A percentile compares a stretch with the other conserved stretches of the same genome.
phyloP scores from a whole-genome alignment of 2,888 invertebrate genomes.

The Cacoxenus indagator region DNA sequence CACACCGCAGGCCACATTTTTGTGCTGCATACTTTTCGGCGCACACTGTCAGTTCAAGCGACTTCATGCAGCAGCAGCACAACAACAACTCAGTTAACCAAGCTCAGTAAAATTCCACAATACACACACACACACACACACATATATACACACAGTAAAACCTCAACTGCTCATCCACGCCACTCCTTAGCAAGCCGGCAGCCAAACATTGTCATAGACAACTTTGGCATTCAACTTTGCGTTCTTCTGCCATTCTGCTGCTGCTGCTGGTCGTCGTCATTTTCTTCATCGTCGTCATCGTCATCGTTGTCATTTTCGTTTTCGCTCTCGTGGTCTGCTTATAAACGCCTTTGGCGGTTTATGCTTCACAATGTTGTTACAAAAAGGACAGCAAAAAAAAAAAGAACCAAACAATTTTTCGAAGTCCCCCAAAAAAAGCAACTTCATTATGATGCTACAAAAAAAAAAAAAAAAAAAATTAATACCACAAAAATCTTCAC shows the following conservation, averaged over 20 bases:
- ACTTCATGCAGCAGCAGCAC: not conserved
- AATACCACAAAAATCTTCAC: too few relatives aligned
- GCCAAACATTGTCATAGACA: not conserved
- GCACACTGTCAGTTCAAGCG: not conserved
- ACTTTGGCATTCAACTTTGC: not conserved
- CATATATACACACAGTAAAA: too few relatives aligned
- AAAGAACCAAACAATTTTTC: not conserved
- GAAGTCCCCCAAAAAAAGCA: not conserved
- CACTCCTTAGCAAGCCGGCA: not conserved
- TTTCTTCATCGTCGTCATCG: not conserved
- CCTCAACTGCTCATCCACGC: not conserved
- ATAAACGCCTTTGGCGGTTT: not conserved
- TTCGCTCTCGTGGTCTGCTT: not conserved
- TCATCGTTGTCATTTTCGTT: not conserved
- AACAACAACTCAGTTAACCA: not conserved
- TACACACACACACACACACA: too few relatives aligned
- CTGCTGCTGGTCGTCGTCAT: not conserved
- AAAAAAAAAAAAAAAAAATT: constrained; percentile 17
- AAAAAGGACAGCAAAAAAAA: not conserved
- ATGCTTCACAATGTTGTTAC: not conserved
- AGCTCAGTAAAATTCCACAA: not conserved
- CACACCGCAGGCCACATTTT: constrained; percentile 5
- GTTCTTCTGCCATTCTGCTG: not conserved
- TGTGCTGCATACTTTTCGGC: constrained; percentile 6
- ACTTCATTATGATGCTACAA: not conserved